These are phyloP conservation scores for Drosophila triauraria DNA, from an alignment of 1,140 invertebrate genomes.

Conservation along the genomic window DNA sequence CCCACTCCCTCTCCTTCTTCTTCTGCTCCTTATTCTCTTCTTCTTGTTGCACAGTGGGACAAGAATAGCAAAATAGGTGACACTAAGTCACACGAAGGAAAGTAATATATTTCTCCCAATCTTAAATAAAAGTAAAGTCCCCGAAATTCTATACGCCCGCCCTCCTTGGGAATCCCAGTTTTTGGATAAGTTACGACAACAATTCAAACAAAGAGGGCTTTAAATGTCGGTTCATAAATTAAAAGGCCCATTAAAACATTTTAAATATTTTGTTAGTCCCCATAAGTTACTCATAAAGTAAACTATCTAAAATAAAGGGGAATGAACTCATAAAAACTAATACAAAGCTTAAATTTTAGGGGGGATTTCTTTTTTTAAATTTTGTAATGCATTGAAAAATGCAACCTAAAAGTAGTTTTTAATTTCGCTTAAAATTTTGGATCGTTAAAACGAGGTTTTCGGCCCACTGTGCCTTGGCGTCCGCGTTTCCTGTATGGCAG, in stretches of 20 bases:
- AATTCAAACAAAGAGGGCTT: background rate
- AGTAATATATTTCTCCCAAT: background rate
- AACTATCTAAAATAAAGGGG: background rate
- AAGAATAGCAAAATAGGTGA: no score
- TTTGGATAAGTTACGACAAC: no score
- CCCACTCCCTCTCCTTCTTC: slow-evolving; percentile 3
- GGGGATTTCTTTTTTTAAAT: background rate
- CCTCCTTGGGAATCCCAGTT: background rate
- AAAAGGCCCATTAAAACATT: background rate
- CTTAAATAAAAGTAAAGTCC: background rate
- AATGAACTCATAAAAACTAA: no score
- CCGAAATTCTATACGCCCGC: background rate
- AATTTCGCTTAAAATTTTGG: no score
- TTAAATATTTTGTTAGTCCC: background rate
- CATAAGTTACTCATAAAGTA: background rate
- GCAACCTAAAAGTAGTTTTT: background rate
- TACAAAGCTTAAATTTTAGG: background rate
- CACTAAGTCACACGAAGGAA: background rate
- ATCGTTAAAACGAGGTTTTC: background rate
- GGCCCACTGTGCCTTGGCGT: slow-evolving; percentile 38
- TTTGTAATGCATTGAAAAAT: background rate
- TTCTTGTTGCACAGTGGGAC: slow-evolving; percentile 5
- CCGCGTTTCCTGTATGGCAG: slow-evolving; percentile 67
- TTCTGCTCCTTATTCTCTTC: slow-evolving; percentile 18
- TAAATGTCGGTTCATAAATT: background rate